These are phyloP conservation scores for Antheraea yamamai DNA, from an alignment of 2,888 invertebrate genomes.

Conservation along the genomic window DNA sequence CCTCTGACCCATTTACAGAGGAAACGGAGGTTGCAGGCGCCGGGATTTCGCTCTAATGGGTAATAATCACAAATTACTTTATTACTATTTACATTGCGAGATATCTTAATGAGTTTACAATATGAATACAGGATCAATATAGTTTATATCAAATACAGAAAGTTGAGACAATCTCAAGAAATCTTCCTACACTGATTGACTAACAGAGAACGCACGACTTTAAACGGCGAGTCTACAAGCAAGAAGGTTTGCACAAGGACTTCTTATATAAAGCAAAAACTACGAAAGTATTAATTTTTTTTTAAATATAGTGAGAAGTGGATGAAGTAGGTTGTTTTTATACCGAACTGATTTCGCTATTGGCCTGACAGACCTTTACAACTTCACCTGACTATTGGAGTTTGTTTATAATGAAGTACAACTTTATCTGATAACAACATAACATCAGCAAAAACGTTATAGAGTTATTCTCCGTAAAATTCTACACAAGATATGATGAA, in stretches of 20 bases:
- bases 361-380: no score
- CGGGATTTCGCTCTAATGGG: slow-evolving; percentile 30
- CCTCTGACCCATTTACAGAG: slow-evolving; percentile 78
- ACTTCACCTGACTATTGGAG: no score
- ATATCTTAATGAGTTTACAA: not conserved
- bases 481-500: not conserved
- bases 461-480: not conserved
- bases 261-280: no score
- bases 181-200: not conserved
- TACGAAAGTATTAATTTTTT: no score
- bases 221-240: no score
- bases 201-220: no score
- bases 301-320: no score
- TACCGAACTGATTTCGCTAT: no score
- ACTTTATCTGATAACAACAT: not conserved
- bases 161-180: not conserved
- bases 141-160: not conserved
- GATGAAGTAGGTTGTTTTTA: no score
- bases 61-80: slow-evolving; percentile 12
- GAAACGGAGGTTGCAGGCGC: slow-evolving; percentile 58
- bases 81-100: not conserved
- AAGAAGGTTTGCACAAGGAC: no score
- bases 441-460: no score
- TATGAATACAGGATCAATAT: not conserved
- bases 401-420: not conserved